Evolutionary conservation across 2,888 invertebrate genomes (phyloP).

Genomic region (Malthinus seriepunctatus): DNA sequence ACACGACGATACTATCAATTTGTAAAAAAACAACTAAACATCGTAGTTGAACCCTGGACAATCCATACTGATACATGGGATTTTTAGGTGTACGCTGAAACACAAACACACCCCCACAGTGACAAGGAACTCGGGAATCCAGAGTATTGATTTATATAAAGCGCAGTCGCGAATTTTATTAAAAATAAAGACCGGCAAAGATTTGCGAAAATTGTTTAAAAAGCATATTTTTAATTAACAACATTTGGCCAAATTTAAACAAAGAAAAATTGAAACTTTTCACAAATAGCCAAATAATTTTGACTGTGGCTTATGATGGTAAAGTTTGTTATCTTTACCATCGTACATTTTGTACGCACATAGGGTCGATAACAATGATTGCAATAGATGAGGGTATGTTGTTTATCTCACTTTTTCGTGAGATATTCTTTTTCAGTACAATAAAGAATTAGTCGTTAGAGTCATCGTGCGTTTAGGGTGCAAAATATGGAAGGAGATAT

Average conservation of each 20-base stretch:
- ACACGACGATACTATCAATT: constrained; percentile 22
- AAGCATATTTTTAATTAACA: background rate
- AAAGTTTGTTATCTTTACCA: background rate
- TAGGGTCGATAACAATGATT: constrained; percentile 23
- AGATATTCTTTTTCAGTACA: constrained; percentile 8
- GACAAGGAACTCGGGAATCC: constrained; percentile 39
- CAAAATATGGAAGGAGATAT: background rate
- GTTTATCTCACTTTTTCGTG: constrained; percentile 12
- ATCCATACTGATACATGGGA: constrained; percentile 20
- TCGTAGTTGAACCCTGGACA: constrained; percentile 21
- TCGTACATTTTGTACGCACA: constrained; percentile 12
- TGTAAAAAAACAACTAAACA: constrained; percentile 15
- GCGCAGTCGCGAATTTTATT: constrained; percentile 47
- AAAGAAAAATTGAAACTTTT: no score
- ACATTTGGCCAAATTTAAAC: background rate
- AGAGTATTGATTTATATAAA: constrained; percentile 49
- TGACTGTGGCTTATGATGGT: background rate
- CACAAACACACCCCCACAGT: constrained; percentile 49
- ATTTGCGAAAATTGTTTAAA: background rate
- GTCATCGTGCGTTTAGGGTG: constrained; percentile 9
- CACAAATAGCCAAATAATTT: no score
- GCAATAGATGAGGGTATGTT: constrained; percentile 20
- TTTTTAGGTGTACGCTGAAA: constrained; percentile 27
- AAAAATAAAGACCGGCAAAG: constrained; percentile 19
- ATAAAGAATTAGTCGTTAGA: constrained; percentile 12